Evolutionary conservation across 2,888 invertebrate species (phyloP).

Genomic region (Atethmia centrago): DNA sequence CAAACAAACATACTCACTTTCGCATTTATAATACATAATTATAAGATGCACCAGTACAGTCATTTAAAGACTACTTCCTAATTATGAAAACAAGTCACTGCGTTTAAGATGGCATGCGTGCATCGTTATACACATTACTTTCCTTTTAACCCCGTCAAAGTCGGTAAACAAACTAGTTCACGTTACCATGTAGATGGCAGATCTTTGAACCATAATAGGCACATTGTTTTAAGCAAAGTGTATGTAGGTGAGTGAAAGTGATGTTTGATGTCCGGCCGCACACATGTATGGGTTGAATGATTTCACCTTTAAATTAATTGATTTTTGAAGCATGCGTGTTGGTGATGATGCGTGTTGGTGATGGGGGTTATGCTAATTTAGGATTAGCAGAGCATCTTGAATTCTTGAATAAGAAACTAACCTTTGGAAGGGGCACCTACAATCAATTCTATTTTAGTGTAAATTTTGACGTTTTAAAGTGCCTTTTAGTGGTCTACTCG

Average conservation of each 20-base stretch:
- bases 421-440: background rate
- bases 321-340: conserved; percentile 14
- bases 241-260: conserved; percentile 61
- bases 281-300: conserved; percentile 31
- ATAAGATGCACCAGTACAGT: background rate
- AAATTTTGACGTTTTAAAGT: background rate
- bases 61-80: background rate
- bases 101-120: conserved; percentile 6
- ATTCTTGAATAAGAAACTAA: background rate
- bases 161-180: conserved; percentile 9
- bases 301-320: conserved; percentile 46
- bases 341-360: background rate
- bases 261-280: conserved; percentile 49
- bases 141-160: background rate
- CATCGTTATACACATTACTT: conserved; percentile 19
- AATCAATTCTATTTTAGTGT: background rate
- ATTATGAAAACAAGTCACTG: background rate
- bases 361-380: background rate
- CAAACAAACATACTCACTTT: too few relatives aligned
- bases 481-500: background rate
- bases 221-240: conserved; percentile 63
- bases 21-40: too few relatives aligned
- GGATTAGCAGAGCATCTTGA: background rate
- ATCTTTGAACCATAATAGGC: conserved; percentile 2
- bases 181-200: conserved; percentile 13